Conservation (phyloP, 1,140 invertebrate genomes). For the Idris sp. region DNA sequence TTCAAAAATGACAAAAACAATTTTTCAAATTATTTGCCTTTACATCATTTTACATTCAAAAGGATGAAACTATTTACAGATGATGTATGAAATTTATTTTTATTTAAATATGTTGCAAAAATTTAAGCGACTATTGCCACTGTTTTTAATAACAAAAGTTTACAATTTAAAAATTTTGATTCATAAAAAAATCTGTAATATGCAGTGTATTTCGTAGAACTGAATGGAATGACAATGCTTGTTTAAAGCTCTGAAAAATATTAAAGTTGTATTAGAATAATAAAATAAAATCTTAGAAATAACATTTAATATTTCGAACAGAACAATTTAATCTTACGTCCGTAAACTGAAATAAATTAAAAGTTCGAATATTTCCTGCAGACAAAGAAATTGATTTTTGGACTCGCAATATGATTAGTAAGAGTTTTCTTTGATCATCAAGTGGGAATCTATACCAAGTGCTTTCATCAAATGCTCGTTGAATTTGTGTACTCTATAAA, state of each 20-base stretch:
- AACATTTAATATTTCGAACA: background rate
- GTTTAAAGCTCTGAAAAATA: background rate
- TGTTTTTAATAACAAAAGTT: too few relatives aligned
- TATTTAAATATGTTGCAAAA: too few relatives aligned
- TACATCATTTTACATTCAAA: too few relatives aligned
- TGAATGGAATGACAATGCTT: background rate
- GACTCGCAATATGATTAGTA: conserved; percentile 8
- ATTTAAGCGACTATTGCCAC: too few relatives aligned
- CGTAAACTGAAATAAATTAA: conserved; percentile 18
- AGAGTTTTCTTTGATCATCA: conserved; percentile 2
- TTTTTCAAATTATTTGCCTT: too few relatives aligned
- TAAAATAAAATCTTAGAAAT: too few relatives aligned
- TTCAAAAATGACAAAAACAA: too few relatives aligned
- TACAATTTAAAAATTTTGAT: too few relatives aligned
- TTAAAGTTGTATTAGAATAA: background rate
- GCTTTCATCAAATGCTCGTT: background rate
- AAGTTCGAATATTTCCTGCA: conserved; percentile 22
- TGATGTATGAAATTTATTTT: too few relatives aligned
- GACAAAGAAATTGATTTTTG: conserved; percentile 17
- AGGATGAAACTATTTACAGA: too few relatives aligned
- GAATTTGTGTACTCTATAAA: conserved; percentile 13
- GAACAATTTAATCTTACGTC: conserved; percentile 6
- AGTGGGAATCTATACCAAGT: conserved; percentile 14
- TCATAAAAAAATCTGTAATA: too few relatives aligned
- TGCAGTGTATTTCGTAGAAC: conserved; percentile 1